Percentiles rank a stretch among this genome's conserved stretches.
These are phyloP conservation scores for Seira sanloemensis DNA, from an alignment of 2,888 invertebrate genomes.

Conservation along the genomic window DNA sequence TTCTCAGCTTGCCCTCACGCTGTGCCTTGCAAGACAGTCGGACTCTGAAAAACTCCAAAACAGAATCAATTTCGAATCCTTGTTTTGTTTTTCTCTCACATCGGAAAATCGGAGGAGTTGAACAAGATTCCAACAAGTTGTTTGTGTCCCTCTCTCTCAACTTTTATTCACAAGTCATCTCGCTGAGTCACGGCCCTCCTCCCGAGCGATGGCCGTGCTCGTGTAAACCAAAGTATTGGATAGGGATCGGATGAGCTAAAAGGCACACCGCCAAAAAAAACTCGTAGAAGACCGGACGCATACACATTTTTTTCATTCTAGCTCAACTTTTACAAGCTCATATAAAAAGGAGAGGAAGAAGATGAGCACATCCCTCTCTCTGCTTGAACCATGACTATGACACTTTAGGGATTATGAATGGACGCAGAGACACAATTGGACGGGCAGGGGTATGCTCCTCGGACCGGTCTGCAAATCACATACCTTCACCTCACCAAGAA, in stretches of 20 bases:
- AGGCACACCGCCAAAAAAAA: no score
- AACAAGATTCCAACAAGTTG: slow-evolving; percentile 30
- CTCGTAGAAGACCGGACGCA: no score
- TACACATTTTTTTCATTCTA: no score
- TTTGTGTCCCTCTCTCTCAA: no score
- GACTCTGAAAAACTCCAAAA: no score
- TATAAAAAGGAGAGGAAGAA: not conserved
- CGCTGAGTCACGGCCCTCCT: slow-evolving; percentile 56
- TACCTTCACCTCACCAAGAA: not conserved
- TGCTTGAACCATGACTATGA: no score
- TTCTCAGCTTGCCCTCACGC: no score
- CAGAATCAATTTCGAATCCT: slow-evolving; percentile 2
- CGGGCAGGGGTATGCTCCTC: not conserved
- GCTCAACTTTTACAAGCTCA: not conserved
- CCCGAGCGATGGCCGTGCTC: slow-evolving; percentile 47
- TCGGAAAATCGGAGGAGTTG: slow-evolving; percentile 6
- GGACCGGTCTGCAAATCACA: not conserved
- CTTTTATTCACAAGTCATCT: slow-evolving; percentile 51
- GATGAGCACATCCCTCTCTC: no score
- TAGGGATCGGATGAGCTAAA: slow-evolving; percentile 53
- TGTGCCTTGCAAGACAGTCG: no score
- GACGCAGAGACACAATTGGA: slow-evolving; percentile 11
- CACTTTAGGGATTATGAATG: no score
- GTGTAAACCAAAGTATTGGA: no score
- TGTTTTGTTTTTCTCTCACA: not conserved